These are phyloP conservation scores for Oceanodroma leucorhoa DNA, from an alignment of 2,797 vertebrate genomes.

Conservation along the genomic window DNA sequence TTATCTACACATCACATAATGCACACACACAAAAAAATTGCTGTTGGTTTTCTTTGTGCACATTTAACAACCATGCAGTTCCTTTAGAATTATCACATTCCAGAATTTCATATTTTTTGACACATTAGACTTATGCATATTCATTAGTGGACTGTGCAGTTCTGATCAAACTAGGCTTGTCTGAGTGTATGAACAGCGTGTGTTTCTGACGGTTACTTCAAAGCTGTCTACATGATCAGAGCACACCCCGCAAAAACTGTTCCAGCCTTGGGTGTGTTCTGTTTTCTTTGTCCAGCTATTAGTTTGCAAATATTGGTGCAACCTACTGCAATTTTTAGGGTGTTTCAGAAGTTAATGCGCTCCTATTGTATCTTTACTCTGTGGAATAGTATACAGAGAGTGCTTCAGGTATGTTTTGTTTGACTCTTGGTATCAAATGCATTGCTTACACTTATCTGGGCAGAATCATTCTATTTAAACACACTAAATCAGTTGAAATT, in stretches of 20 bases:
- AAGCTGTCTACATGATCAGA: not conserved
- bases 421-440: not conserved
- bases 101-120: not conserved
- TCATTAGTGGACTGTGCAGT: slow-evolving; percentile 1
- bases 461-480: not conserved
- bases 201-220: not conserved
- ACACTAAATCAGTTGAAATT: not conserved
- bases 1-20: not conserved
- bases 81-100: not conserved
- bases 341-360: not conserved
- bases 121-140: not conserved
- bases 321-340: not conserved
- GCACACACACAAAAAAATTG: not conserved
- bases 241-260: not conserved
- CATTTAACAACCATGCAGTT: not conserved
- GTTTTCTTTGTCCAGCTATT: not conserved
- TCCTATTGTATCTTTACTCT: not conserved
- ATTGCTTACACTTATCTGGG: not conserved
- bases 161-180: not conserved
- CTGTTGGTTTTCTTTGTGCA: not conserved
- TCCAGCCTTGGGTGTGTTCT: not conserved
- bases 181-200: not conserved
- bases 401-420: not conserved
- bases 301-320: not conserved
- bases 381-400: not conserved